Conservation (phyloP, 2,888 invertebrate species). For the Oithona nana region DNA sequence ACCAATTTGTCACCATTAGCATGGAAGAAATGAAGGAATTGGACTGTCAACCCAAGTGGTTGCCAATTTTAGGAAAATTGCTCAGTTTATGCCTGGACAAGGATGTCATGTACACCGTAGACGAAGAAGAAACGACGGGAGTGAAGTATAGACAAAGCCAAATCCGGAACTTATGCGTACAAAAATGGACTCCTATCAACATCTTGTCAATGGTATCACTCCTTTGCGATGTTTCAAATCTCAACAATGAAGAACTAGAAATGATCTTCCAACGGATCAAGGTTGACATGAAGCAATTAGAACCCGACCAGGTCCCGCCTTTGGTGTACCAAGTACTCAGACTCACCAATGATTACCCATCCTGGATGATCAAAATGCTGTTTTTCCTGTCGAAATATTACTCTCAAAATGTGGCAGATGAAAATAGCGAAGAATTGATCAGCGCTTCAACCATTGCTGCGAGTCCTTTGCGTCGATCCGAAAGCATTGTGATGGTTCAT, state of each 20-base stretch:
- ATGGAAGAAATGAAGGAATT: background rate
- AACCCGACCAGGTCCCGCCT: conserved; percentile 3
- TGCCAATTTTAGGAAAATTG: background rate
- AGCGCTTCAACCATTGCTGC: background rate
- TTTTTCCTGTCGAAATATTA: background rate
- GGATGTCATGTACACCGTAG: background rate
- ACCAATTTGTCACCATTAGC: background rate
- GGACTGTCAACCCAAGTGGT: background rate
- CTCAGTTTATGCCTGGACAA: background rate
- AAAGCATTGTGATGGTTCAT: background rate
- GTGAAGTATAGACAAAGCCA: background rate
- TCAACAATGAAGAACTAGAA: background rate
- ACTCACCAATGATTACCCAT: background rate
- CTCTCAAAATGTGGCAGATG: background rate
- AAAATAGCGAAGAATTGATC: background rate
- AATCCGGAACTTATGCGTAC: background rate
- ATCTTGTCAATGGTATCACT: background rate
- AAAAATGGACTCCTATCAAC: background rate
- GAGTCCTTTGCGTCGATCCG: background rate
- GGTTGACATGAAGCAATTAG: background rate
- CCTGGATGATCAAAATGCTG: too few relatives aligned
- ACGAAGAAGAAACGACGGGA: background rate
- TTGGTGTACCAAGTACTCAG: conserved; percentile 1
- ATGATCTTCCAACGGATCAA: background rate
- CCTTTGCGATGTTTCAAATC: background rate